Evolutionary conservation across 1,140 invertebrate genomes (phyloP).

Genomic region (Euschistus heros): DNA sequence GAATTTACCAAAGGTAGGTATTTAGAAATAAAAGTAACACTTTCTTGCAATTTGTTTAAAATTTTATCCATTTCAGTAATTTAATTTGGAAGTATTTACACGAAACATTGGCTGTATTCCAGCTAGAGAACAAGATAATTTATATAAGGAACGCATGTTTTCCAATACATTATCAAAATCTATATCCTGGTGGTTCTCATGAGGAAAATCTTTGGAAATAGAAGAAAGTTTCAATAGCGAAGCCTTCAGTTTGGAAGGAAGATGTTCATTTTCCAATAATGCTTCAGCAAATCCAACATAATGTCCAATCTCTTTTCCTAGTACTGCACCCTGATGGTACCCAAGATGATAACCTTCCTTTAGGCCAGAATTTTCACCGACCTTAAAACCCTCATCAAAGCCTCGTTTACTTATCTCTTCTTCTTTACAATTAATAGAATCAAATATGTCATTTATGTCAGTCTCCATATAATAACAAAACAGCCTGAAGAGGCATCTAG

Average conservation of each 20-base stretch:
- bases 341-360: slow-evolving; percentile 34
- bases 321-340: slow-evolving; percentile 33
- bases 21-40: slow-evolving; percentile 45
- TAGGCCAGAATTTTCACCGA: slow-evolving; percentile 31
- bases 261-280: background rate
- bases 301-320: slow-evolving; percentile 35
- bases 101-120: slow-evolving; percentile 31
- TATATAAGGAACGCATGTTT: slow-evolving; percentile 34
- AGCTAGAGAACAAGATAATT: slow-evolving; percentile 32
- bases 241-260: background rate
- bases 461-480: background rate
- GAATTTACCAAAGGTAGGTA: slow-evolving; percentile 54
- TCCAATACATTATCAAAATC: slow-evolving; percentile 17
- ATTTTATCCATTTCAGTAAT: slow-evolving; percentile 6
- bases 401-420: slow-evolving; percentile 26
- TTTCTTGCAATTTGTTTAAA: slow-evolving; percentile 39
- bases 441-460: slow-evolving; percentile 34
- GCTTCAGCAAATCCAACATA: slow-evolving; percentile 31
- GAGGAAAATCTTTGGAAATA: slow-evolving; percentile 7
- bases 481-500: background rate
- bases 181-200: slow-evolving; percentile 9
- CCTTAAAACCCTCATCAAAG: slow-evolving; percentile 32
- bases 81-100: slow-evolving; percentile 9
- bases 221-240: slow-evolving; percentile 2
- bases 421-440: slow-evolving; percentile 32